Conservation (phyloP, 2,888 invertebrate genomes). For the Lepidochrysops patricia region DNA sequence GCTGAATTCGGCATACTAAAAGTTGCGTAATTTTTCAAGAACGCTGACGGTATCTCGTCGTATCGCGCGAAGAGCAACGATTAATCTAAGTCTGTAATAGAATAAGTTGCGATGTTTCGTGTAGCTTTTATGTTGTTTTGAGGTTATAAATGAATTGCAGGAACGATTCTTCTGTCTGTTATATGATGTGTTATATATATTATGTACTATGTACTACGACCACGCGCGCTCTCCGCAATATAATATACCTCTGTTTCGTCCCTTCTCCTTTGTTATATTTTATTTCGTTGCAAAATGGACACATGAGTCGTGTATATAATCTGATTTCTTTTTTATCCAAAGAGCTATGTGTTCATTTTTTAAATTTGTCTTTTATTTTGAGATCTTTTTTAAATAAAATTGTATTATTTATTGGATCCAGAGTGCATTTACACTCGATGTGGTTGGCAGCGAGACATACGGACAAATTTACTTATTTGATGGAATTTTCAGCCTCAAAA, state of each 20-base stretch:
- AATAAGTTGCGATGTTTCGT: no score
- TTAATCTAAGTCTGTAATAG: background rate
- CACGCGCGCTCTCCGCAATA: slow-evolving; percentile 5
- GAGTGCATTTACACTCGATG: slow-evolving; percentile 59
- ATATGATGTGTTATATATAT: background rate
- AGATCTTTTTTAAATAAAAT: slow-evolving; percentile 44
- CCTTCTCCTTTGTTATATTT: slow-evolving; percentile 17
- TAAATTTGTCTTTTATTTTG: slow-evolving; percentile 41
- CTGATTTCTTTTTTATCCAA: slow-evolving; percentile 57
- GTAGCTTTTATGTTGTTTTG: background rate
- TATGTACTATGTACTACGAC: background rate
- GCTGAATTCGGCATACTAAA: no score
- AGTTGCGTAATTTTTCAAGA: no score
- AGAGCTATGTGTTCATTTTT: slow-evolving; percentile 70
- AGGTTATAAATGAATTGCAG: background rate
- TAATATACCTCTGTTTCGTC: slow-evolving; percentile 18
- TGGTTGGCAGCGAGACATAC: slow-evolving; percentile 6
- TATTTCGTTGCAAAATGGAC: slow-evolving; percentile 33
- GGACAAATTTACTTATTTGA: background rate
- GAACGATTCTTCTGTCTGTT: background rate
- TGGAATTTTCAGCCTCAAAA: no score
- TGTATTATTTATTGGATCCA: slow-evolving; percentile 67
- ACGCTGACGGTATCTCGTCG: no score
- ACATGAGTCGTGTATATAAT: slow-evolving; percentile 44
- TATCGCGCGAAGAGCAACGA: no score